Evolutionary conservation across 2,797 vertebrate genomes (phyloP).

Genomic region (Nannoperca obscura): DNA sequence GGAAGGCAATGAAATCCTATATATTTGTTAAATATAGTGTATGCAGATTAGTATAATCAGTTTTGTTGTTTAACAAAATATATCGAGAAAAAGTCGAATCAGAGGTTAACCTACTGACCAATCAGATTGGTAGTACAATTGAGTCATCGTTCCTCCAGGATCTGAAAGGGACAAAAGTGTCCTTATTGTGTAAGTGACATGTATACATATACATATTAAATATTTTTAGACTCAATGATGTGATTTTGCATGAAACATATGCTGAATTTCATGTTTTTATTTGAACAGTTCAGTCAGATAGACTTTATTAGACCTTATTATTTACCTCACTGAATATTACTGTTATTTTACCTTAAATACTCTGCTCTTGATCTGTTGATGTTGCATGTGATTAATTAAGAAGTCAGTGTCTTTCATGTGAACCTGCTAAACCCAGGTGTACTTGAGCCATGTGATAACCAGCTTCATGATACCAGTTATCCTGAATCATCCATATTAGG

Average conservation of each 20-base stretch:
- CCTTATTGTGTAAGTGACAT: not conserved
- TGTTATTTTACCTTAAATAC: not conserved
- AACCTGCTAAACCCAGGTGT: not conserved
- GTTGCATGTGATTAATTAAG: not conserved
- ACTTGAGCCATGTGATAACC: not conserved
- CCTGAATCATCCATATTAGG: not conserved
- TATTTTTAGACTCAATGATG: not conserved
- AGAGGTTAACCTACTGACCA: not conserved
- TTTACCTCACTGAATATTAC: not conserved
- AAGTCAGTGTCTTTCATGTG: not conserved
- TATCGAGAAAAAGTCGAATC: not conserved
- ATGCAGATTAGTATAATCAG: not conserved
- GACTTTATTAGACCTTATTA: not conserved
- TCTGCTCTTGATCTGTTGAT: not conserved
- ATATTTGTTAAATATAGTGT: not conserved
- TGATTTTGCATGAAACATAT: not conserved
- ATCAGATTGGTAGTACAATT: not conserved
- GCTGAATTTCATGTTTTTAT: not conserved
- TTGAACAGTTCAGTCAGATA: not conserved
- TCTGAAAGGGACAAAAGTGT: not conserved
- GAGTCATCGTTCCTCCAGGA: not conserved
- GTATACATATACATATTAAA: not conserved
- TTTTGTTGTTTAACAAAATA: not conserved
- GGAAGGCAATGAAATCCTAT: not conserved
- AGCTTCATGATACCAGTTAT: not conserved